These are phyloP conservation scores for Amphilophus citrinellus DNA, from an alignment of 2,113 vertebrate species.

Conservation along the genomic window DNA sequence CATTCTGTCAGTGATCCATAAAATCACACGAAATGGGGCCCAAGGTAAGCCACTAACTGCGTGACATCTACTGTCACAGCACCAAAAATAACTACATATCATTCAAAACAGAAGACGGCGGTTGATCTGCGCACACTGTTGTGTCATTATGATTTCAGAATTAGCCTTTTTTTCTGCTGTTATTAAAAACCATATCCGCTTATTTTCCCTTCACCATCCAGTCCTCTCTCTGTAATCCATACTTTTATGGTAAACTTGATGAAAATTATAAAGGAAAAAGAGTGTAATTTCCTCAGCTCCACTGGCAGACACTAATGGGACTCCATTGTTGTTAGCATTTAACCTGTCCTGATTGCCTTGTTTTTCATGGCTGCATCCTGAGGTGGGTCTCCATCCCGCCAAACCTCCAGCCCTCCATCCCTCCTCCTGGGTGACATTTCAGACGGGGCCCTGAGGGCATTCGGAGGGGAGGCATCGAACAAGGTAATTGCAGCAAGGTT, in stretches of 20 bases:
- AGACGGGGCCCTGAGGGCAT: slow-evolving; percentile 79
- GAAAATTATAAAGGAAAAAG: slow-evolving; percentile 51
- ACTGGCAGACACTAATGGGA: slow-evolving; percentile 75
- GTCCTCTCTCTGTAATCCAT: neutral
- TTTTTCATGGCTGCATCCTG: slow-evolving; percentile 69
- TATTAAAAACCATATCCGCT: slow-evolving; percentile 39
- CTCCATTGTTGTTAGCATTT: slow-evolving; percentile 75
- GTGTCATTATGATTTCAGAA: slow-evolving; percentile 36
- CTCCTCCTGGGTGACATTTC: slow-evolving; percentile 82
- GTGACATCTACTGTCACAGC: slow-evolving; percentile 37
- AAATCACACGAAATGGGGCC: slow-evolving; percentile 72
- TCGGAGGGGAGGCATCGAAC: slow-evolving; percentile 75
- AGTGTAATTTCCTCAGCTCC: slow-evolving; percentile 40
- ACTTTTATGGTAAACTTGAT: slow-evolving; percentile 33
- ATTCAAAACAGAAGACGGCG: slow-evolving; percentile 40
- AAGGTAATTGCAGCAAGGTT: slow-evolving; percentile 82
- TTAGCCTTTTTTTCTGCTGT: slow-evolving; percentile 18
- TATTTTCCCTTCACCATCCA: slow-evolving; percentile 3
- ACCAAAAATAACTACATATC: slow-evolving; percentile 49
- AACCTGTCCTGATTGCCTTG: slow-evolving; percentile 74
- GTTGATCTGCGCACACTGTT: slow-evolving; percentile 37
- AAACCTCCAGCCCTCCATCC: slow-evolving; percentile 58
- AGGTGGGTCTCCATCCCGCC: slow-evolving; percentile 57
- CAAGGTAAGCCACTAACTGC: slow-evolving; percentile 54
- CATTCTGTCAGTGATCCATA: slow-evolving; percentile 76